Percentiles rank a stretch among this genome's conserved stretches.
Evolutionary conservation across 1,140 invertebrate species (phyloP).

Genomic region (Lucilia cuprina): DNA sequence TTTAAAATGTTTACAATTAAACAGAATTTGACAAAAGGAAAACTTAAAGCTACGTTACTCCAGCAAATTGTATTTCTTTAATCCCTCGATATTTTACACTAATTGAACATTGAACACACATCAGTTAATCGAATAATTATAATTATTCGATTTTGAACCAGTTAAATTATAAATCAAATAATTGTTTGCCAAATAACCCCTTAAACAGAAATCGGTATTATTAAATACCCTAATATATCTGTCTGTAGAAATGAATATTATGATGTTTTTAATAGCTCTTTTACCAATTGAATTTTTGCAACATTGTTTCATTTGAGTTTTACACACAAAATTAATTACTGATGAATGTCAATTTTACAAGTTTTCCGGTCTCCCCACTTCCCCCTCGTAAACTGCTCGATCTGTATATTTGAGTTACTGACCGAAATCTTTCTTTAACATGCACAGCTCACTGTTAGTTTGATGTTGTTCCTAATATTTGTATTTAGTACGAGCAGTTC

Average conservation of each 20-base stretch:
- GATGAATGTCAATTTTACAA: slow-evolving; percentile 52
- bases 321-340: slow-evolving; percentile 61
- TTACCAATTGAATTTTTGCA: slow-evolving; percentile 41
- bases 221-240: no score
- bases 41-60: no score
- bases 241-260: background rate
- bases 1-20: no score
- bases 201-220: no score
- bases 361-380: background rate
- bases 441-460: background rate
- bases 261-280: background rate
- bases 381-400: background rate
- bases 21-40: no score
- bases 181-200: no score
- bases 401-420: slow-evolving; percentile 4
- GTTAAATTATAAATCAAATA: no score
- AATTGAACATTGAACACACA: no score
- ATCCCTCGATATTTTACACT: no score
- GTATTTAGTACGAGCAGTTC: slow-evolving; percentile 27
- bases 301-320: slow-evolving; percentile 55
- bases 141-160: no score
- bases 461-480: slow-evolving; percentile 11
- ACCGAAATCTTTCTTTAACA: slow-evolving; percentile 1
- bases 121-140: no score
- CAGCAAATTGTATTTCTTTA: no score